These are phyloP conservation scores for Perithous albicinctus DNA, from an alignment of 2,888 invertebrate species.

Conservation along the genomic window DNA sequence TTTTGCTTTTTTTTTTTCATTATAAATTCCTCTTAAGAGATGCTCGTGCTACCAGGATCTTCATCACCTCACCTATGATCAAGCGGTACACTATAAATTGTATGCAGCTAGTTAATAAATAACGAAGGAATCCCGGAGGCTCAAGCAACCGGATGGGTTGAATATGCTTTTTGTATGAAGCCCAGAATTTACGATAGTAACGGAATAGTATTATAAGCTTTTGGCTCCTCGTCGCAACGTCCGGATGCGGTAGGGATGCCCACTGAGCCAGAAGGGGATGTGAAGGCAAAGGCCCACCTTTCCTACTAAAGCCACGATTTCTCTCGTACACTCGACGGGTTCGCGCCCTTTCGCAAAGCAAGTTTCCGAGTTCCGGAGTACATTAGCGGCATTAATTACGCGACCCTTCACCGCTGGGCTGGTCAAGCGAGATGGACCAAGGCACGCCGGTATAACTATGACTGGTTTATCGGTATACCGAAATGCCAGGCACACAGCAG, in stretches of 20 bases:
- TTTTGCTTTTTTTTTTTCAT: too few relatives aligned
- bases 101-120: constrained; percentile 48
- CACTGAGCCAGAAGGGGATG: constrained; percentile 14
- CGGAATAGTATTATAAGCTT: constrained; percentile 53
- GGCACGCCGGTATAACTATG: neutral
- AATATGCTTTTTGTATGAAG: constrained; percentile 47
- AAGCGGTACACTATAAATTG: constrained; percentile 25
- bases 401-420: constrained; percentile 71
- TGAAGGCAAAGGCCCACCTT: constrained; percentile 23
- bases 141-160: constrained; percentile 33
- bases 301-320: constrained; percentile 8
- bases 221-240: constrained; percentile 12
- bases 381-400: constrained; percentile 80
- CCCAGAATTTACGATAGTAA: constrained; percentile 57
- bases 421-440: constrained; percentile 53
- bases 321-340: constrained; percentile 24
- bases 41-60: constrained; percentile 14
- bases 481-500: neutral
- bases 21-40: neutral
- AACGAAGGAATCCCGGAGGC: constrained; percentile 40
- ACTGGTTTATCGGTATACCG: constrained; percentile 4
- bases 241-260: constrained; percentile 5
- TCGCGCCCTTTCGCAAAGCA: constrained; percentile 35
- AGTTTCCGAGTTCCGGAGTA: constrained; percentile 71
- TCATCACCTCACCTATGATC: constrained; percentile 18